Conservation (phyloP, 2,888 invertebrate genomes). For the Tetranychus truncatus region DNA sequence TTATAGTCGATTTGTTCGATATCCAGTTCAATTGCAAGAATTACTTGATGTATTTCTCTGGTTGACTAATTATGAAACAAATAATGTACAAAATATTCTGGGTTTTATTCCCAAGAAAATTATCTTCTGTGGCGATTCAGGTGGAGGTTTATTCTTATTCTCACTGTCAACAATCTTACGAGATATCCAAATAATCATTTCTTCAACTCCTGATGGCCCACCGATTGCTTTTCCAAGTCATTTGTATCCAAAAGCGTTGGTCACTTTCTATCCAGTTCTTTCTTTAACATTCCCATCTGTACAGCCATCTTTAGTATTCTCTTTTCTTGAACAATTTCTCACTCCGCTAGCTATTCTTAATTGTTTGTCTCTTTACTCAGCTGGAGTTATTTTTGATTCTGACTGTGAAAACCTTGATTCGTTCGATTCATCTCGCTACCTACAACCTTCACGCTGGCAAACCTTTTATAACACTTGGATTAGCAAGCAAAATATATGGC, state of each 20-base stretch:
- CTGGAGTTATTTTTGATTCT: neutral
- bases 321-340: neutral
- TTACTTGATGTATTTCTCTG: slow-evolving; percentile 83
- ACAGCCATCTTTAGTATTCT: neutral
- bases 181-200: slow-evolving; percentile 31
- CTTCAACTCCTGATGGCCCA: neutral
- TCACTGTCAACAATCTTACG: slow-evolving; percentile 59
- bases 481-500: neutral
- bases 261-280: neutral
- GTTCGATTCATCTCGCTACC: neutral
- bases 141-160: slow-evolving; percentile 77
- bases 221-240: neutral
- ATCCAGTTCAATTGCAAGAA: slow-evolving; percentile 83
- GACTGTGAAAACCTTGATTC: neutral
- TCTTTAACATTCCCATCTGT: neutral
- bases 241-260: neutral
- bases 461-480: slow-evolving; percentile 7
- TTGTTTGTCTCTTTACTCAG: neutral
- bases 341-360: neutral
- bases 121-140: slow-evolving; percentile 64
- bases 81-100: neutral
- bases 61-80: slow-evolving; percentile 32
- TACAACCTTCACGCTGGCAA: neutral
- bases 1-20: slow-evolving; percentile 74
- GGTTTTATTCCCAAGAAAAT: slow-evolving; percentile 27